These are phyloP conservation scores for Tinea semifulvella DNA, from an alignment of 2,888 invertebrate genomes.

Conservation along the genomic window DNA sequence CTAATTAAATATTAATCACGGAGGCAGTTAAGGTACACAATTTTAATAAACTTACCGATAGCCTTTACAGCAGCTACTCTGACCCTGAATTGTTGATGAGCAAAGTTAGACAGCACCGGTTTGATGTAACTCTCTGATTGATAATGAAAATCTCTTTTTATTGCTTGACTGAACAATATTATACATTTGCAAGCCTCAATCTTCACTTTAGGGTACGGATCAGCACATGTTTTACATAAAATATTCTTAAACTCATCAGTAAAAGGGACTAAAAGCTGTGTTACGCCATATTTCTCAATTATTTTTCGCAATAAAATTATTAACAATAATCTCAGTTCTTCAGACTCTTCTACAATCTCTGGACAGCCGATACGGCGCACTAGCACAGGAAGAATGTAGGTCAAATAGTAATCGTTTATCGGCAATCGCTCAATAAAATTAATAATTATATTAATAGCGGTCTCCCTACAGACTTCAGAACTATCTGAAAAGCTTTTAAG, in stretches of 20 bases:
- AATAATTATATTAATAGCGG: constrained; percentile 61
- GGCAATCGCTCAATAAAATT: constrained; percentile 67
- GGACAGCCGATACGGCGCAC: constrained; percentile 79
- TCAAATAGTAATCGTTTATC: constrained; percentile 75
- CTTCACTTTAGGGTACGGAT: constrained; percentile 84
- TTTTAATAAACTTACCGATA: constrained; percentile 66
- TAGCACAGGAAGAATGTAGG: constrained; percentile 78
- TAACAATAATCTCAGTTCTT: constrained; percentile 82
- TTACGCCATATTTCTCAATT: constrained; percentile 69
- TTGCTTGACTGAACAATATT: constrained; percentile 67
- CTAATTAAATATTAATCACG: too few relatives aligned
- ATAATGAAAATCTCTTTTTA: constrained; percentile 77
- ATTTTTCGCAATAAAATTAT: constrained; percentile 73
- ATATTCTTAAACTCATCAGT: constrained; percentile 81
- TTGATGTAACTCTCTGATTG: constrained; percentile 78
- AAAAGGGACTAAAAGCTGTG: constrained; percentile 70
- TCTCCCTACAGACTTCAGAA: constrained; percentile 71
- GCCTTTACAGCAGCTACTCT: constrained; percentile 78
- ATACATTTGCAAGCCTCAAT: constrained; percentile 79
- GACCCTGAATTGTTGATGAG: constrained; percentile 86
- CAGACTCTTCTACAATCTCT: constrained; percentile 73
- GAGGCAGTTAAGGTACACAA: too few relatives aligned
- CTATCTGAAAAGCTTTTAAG: constrained; percentile 60
- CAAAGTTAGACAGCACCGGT: constrained; percentile 75
- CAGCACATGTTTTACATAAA: constrained; percentile 74